Evolutionary conservation across 2,113 vertebrate genomes (phyloP).

Genomic region (Athene cunicularia): DNA sequence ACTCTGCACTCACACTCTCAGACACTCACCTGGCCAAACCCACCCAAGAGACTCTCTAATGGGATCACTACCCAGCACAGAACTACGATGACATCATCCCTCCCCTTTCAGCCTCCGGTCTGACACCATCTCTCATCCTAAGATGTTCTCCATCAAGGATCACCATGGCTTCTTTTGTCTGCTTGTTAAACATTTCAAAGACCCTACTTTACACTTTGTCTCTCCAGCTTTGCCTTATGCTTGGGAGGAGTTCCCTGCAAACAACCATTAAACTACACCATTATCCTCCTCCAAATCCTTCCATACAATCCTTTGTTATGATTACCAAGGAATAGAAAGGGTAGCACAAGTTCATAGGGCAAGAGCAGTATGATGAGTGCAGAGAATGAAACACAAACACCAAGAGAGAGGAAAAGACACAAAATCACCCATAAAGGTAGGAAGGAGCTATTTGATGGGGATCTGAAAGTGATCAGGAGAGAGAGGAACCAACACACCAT

Average conservation of each 20-base stretch:
- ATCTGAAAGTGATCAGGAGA: neutral
- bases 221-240: neutral
- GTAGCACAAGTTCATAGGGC: neutral
- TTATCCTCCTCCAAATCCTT: conserved; percentile 28
- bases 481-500: neutral
- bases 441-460: neutral
- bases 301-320: conserved; percentile 5
- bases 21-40: neutral
- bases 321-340: neutral
- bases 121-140: neutral
- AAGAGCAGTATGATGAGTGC: neutral
- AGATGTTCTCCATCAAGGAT: neutral
- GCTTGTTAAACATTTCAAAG: neutral
- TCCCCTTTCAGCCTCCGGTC: neutral
- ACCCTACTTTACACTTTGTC: neutral
- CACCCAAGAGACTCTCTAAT: neutral
- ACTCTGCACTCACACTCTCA: neutral
- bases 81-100: neutral
- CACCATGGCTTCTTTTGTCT: neutral
- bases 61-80: neutral
- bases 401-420: neutral
- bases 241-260: conserved; percentile 2
- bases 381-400: neutral
- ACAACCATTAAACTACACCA: neutral
- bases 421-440: rapidly evolving